These are phyloP conservation scores for Siphonodentalium dalli DNA, from an alignment of 2,888 invertebrate species.

Conservation along the genomic window DNA sequence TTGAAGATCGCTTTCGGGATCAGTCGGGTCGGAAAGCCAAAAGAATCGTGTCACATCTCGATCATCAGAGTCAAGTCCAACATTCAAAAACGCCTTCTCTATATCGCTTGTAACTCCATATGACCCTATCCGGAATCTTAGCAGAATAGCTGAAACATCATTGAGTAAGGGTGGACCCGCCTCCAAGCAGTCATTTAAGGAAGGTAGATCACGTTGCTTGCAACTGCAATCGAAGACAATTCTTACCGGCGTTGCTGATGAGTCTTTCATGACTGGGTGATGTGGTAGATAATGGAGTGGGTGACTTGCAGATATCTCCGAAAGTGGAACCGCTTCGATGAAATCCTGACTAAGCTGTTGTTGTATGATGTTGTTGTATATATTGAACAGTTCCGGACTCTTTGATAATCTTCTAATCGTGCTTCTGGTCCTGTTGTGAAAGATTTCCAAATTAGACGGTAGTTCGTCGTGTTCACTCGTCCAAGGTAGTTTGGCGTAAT, in stretches of 20 bases:
- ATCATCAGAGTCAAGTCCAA: conserved; percentile 23
- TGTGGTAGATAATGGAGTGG: conserved; percentile 29
- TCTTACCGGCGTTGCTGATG: conserved; percentile 24
- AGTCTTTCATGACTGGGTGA: conserved; percentile 26
- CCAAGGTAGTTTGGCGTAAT: conserved; percentile 5
- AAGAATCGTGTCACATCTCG: conserved; percentile 26
- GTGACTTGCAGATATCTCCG: neutral
- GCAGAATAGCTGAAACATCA: conserved; percentile 20
- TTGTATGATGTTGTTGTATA: conserved; percentile 19
- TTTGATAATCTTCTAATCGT: conserved; percentile 11
- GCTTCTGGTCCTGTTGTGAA: neutral
- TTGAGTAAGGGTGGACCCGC: conserved; percentile 21
- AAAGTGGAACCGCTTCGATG: conserved; percentile 13
- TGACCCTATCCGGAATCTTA: conserved; percentile 22
- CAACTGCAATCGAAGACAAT: conserved; percentile 31
- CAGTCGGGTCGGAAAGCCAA: conserved; percentile 18
- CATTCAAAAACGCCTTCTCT: conserved; percentile 28
- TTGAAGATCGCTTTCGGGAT: conserved; percentile 14
- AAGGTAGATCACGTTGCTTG: conserved; percentile 7
- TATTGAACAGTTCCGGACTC: neutral
- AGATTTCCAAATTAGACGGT: no score
- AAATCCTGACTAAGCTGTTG: conserved; percentile 23
- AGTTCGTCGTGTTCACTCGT: conserved; percentile 5
- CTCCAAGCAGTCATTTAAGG: conserved; percentile 27
- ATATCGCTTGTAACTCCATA: conserved; percentile 21